phyloP scores from a whole-genome alignment of 2,113 vertebrate species.

The Gavialis gangeticus region DNA sequence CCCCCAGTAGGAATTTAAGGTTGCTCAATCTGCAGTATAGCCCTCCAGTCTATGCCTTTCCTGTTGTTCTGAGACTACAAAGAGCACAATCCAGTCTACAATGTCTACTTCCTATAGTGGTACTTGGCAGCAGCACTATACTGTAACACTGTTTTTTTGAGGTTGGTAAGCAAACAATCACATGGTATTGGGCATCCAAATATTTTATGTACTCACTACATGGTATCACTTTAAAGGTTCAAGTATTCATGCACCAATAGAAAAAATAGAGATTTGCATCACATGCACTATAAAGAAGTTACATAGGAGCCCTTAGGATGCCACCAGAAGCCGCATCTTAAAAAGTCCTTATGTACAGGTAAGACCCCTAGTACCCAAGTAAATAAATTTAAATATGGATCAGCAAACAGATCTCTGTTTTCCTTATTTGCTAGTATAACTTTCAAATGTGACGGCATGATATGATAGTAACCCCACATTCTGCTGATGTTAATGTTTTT shows the following conservation, averaged over 20 bases:
- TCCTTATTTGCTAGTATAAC: not conserved
- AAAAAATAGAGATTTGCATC: not conserved
- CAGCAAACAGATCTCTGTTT: not conserved
- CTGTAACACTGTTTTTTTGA: not conserved
- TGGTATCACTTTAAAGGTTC: not conserved
- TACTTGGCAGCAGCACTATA: not conserved
- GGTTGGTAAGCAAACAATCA: not conserved
- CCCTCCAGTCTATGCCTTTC: not conserved
- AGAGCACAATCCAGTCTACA: rapidly evolving
- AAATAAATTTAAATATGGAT: not conserved
- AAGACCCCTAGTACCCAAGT: too few relatives aligned
- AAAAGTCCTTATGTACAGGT: not conserved
- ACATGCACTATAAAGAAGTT: not conserved
- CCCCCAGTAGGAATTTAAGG: not conserved
- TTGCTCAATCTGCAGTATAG: not conserved
- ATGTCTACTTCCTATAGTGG: rapidly evolving
- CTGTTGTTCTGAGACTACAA: not conserved
- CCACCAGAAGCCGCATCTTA: not conserved
- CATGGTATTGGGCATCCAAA: not conserved
- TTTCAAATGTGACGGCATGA: not conserved
- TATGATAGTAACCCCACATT: too few relatives aligned
- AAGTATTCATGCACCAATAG: not conserved
- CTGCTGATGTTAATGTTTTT: not conserved
- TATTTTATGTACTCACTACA: not conserved
- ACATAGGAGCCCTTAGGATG: not conserved